Evolutionary conservation across 2,888 invertebrate genomes (phyloP).

Genomic region (Troglohyphantes excavatus): DNA sequence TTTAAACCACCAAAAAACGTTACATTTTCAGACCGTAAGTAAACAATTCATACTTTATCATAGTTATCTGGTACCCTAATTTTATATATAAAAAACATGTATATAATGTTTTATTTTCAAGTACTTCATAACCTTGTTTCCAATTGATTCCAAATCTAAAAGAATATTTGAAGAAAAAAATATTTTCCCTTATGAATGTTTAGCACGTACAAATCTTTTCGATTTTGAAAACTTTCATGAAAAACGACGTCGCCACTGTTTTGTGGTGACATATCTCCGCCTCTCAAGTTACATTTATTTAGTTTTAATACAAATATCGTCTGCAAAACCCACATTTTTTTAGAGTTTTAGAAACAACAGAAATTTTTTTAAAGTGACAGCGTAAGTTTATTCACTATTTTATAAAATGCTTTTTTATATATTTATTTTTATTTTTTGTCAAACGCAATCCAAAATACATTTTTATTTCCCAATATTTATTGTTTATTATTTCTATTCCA

Average conservation of each 20-base stretch:
- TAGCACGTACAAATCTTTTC: conserved; percentile 6
- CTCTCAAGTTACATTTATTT: conserved; percentile 9
- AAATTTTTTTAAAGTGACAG: neutral
- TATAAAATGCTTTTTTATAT: too few species aligned
- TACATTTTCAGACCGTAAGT: too few species aligned
- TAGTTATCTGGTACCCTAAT: too few species aligned
- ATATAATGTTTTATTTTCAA: neutral
- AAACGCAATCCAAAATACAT: too few species aligned
- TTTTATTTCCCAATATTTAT: too few species aligned
- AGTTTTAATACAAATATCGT: conserved; percentile 36
- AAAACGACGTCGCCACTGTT: conserved; percentile 6
- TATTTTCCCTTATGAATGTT: neutral
- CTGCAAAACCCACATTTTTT: neutral
- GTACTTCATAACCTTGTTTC: neutral
- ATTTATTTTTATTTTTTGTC: too few species aligned
- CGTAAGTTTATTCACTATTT: neutral
- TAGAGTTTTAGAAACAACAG: neutral
- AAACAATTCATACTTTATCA: too few species aligned
- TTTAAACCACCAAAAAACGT: too few species aligned
- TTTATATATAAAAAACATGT: too few species aligned
- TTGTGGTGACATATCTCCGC: conserved; percentile 13
- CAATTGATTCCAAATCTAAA: neutral
- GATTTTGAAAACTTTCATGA: neutral
- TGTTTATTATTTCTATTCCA: too few species aligned
- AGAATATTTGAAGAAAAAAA: neutral